phyloP scores from a whole-genome alignment of 2,797 vertebrate species.

The Silurus lanzhouensis region DNA sequence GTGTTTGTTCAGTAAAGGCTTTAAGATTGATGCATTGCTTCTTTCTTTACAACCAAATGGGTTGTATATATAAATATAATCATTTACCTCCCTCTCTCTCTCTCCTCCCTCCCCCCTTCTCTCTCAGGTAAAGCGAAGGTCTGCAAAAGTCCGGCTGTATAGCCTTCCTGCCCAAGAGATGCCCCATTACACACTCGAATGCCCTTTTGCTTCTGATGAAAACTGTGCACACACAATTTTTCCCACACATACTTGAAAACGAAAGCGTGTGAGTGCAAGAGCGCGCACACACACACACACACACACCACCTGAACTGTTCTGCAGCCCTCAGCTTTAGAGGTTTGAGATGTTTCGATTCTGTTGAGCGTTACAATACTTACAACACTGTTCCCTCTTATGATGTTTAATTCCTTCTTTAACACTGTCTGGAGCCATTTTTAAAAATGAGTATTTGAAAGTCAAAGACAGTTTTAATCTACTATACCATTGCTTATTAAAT shows the following conservation, averaged over 20 bases:
- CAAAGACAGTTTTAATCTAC: constrained; percentile 74
- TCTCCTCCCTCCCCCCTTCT: background rate
- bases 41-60: background rate
- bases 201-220: constrained; percentile 77
- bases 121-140: constrained; percentile 89
- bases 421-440: constrained; percentile 75
- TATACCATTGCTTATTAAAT: constrained; percentile 80
- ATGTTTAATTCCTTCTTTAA: constrained; percentile 74
- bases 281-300: constrained; percentile 49
- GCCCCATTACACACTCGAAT: constrained; percentile 77
- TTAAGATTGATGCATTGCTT: background rate
- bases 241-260: constrained; percentile 26
- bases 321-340: constrained; percentile 53
- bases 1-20: background rate
- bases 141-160: constrained; percentile 48
- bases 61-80: background rate
- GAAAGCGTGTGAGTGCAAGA: constrained; percentile 31
- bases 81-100: background rate
- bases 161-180: constrained; percentile 73
- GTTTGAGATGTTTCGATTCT: constrained; percentile 79
- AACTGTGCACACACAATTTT: constrained; percentile 34
- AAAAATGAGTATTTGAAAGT: constrained; percentile 63
- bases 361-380: constrained; percentile 78
- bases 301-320: constrained; percentile 52
- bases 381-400: constrained; percentile 51